Evolutionary conservation across 2,888 invertebrate genomes (phyloP).

Genomic region (Nyleta sp.): DNA sequence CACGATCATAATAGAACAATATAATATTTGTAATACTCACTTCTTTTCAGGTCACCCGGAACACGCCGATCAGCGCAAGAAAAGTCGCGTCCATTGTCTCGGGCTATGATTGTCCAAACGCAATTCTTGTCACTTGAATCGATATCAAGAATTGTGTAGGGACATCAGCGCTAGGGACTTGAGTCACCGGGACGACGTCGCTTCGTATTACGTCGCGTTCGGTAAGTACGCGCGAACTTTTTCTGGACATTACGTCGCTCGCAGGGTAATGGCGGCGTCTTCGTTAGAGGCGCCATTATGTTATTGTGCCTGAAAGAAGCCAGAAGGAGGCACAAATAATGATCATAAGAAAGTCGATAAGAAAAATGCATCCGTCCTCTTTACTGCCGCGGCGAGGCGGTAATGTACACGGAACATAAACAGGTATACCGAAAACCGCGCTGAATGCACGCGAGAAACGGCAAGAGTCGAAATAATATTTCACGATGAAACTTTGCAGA

Average conservation of each 20-base stretch:
- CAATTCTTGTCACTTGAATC: slow-evolving; percentile 81
- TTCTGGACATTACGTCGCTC: slow-evolving; percentile 44
- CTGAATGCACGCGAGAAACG: slow-evolving; percentile 40
- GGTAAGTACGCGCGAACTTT: slow-evolving; percentile 45
- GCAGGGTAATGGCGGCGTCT: slow-evolving; percentile 37
- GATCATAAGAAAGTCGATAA: slow-evolving; percentile 57
- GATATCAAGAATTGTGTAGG: slow-evolving; percentile 82
- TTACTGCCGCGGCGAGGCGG: slow-evolving; percentile 31
- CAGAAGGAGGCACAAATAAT: slow-evolving; percentile 52
- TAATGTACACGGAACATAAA: slow-evolving; percentile 56
- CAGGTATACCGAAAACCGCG: slow-evolving; percentile 51
- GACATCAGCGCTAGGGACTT: slow-evolving; percentile 82
- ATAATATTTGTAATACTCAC: too few relatives aligned
- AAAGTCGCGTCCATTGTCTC: slow-evolving; percentile 72
- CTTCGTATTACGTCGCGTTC: not conserved
- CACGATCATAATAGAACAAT: too few relatives aligned
- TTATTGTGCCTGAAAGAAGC: slow-evolving; percentile 59
- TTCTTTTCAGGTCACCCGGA: slow-evolving; percentile 3
- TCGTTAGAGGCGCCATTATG: slow-evolving; percentile 57
- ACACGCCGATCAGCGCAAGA: not conserved
- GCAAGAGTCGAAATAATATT: slow-evolving; percentile 63
- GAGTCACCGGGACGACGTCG: slow-evolving; percentile 67
- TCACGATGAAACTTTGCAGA: slow-evolving; percentile 62
- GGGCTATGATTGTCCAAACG: slow-evolving; percentile 83
- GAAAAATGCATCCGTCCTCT: slow-evolving; percentile 57